A percentile compares a stretch with the other conserved stretches of the same genome.
Conservation (phyloP, 2,797 vertebrate species). For the Sus cebifrons region DNA sequence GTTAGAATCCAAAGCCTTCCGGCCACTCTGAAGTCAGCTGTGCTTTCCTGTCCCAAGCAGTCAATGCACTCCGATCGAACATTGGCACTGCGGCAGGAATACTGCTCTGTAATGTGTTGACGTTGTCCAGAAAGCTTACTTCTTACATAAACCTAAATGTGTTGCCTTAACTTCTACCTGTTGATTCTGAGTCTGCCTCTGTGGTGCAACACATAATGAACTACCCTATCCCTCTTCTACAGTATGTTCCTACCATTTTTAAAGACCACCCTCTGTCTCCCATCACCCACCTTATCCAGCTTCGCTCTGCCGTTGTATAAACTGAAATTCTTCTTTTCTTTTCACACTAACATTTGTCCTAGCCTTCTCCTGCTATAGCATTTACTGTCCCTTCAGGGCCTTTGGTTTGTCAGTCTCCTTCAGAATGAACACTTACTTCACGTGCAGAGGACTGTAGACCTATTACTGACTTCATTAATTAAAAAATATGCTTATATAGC, state of each 20-base stretch:
- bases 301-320: not conserved
- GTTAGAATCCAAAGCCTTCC: conserved; percentile 46
- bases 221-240: not conserved
- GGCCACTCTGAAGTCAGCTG: not conserved
- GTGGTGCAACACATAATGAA: not conserved
- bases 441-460: not conserved
- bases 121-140: conserved; percentile 48
- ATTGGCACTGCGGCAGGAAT: not conserved
- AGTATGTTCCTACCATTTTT: not conserved
- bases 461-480: conserved; percentile 6
- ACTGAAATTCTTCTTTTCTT: not conserved
- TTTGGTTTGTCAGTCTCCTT: conserved; percentile 57
- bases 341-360: conserved; percentile 5
- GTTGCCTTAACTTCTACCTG: conserved; percentile 19
- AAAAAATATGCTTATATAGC: conserved; percentile 11
- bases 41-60: conserved; percentile 49
- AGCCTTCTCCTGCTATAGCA: not conserved
- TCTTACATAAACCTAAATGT: conserved; percentile 41
- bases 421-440: conserved; percentile 42
- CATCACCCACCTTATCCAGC: not conserved
- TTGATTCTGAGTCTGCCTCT: conserved; percentile 46
- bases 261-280: not conserved
- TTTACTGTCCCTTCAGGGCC: conserved; percentile 4
- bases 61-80: conserved; percentile 20
- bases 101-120: not conserved